Percentiles rank a stretch among this genome's conserved stretches.
phyloP scores from a whole-genome alignment of 2,888 invertebrate genomes.

The Hymenopus coronatus region DNA sequence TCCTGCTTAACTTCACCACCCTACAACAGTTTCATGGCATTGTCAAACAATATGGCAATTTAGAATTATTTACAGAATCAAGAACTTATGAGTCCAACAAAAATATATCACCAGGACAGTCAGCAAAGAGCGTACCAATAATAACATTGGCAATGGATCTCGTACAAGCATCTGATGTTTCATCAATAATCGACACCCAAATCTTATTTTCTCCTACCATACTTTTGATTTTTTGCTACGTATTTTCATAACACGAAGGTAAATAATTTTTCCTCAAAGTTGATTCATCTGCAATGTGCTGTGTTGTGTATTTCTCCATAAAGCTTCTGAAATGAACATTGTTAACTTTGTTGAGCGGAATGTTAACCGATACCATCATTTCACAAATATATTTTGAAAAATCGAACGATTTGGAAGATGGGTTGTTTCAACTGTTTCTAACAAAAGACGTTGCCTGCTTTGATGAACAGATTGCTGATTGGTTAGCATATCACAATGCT shows the following conservation, averaged over 20 bases:
- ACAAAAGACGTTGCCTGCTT: too few relatives aligned
- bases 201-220: background rate
- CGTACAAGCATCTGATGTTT: too few relatives aligned
- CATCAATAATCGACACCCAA: background rate
- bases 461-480: too few relatives aligned
- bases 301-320: conserved; percentile 4
- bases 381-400: background rate
- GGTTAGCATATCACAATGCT: too few relatives aligned
- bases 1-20: too few relatives aligned
- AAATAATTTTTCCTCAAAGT: too few relatives aligned
- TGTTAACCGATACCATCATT: background rate
- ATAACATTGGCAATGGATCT: too few relatives aligned
- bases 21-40: too few relatives aligned
- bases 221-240: background rate
- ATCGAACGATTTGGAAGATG: too few relatives aligned
- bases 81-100: background rate
- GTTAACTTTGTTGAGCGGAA: background rate
- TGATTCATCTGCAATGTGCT: background rate
- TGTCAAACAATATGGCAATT: too few relatives aligned
- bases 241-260: background rate
- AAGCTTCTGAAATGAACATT: background rate
- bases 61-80: background rate
- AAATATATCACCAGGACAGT: background rate
- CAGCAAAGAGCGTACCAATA: too few relatives aligned
- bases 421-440: too few relatives aligned